These are phyloP conservation scores for Hypena proboscidalis DNA, from an alignment of 2,888 invertebrate species.

Conservation along the genomic window DNA sequence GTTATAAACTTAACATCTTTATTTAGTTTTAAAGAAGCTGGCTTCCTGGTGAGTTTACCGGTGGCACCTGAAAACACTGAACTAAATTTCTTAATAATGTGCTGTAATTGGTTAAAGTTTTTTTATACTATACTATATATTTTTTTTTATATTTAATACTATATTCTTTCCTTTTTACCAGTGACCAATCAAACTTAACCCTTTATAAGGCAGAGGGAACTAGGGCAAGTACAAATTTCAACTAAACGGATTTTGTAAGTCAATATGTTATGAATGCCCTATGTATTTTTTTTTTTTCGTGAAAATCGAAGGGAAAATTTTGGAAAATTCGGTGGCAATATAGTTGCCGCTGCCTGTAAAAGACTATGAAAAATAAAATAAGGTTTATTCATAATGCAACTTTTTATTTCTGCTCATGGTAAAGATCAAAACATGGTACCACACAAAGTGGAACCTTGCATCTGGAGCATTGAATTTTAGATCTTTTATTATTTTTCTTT, in stretches of 20 bases:
- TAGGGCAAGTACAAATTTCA: conserved; percentile 18
- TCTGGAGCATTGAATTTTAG: conserved; percentile 26
- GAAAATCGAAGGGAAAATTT: conserved; percentile 11
- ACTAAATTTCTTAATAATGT: no score
- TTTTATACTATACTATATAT: no score
- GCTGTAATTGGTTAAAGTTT: no score
- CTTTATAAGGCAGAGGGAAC: conserved; percentile 26
- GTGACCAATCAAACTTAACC: no score
- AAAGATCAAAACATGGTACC: conserved; percentile 29
- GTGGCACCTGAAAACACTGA: no score
- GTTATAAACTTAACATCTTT: no score
- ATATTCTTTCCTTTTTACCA: no score
- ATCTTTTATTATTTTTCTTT: conserved; percentile 27
- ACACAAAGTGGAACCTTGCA: conserved; percentile 35
- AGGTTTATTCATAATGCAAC: conserved; percentile 16
- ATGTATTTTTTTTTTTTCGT: conserved; percentile 15
- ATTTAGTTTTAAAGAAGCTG: no score
- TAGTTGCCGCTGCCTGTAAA: conserved; percentile 26
- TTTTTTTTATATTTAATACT: no score
- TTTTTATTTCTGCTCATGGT: conserved; percentile 21
- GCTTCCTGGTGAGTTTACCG: no score
- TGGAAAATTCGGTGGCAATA: conserved; percentile 26
- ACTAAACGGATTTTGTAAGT: conserved; percentile 15
- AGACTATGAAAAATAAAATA: conserved; percentile 4
- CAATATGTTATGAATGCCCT: conserved; percentile 17